A percentile compares a stretch with the other conserved stretches of the same genome.
Conservation (phyloP, 2,797 vertebrate genomes). For the Gallinago stenura region DNA sequence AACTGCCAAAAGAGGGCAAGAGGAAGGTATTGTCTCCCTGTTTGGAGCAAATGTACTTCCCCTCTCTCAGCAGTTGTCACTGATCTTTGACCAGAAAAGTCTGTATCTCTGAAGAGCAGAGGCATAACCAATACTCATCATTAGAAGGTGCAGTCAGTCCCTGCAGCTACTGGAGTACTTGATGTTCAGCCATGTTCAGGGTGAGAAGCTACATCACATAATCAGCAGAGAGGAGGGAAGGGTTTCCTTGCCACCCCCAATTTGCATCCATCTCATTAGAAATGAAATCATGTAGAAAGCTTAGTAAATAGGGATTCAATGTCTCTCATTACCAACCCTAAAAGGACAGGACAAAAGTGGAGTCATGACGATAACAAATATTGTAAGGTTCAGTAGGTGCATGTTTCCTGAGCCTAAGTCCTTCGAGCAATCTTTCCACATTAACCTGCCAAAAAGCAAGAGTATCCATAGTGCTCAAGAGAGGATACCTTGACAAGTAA, state of each 20-base stretch:
- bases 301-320: background rate
- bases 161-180: background rate
- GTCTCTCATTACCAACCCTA: background rate
- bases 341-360: background rate
- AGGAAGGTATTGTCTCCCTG: background rate
- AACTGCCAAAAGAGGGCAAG: background rate
- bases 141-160: background rate
- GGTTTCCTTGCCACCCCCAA: background rate
- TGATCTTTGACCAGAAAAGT: background rate
- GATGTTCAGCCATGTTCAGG: background rate
- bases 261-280: background rate
- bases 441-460: background rate
- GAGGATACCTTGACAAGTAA: background rate
- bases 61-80: background rate
- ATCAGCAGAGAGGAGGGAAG: background rate
- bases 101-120: background rate
- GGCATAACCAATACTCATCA: background rate
- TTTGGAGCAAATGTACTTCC: background rate
- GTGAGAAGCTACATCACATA: background rate
- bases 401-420: background rate
- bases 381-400: background rate
- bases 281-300: background rate
- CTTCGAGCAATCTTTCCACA: background rate
- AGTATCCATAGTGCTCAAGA: background rate
- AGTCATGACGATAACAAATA: background rate